Evolutionary conservation across 2,888 invertebrate genomes (phyloP).

Genomic region (Kryphioiulus occultus): DNA sequence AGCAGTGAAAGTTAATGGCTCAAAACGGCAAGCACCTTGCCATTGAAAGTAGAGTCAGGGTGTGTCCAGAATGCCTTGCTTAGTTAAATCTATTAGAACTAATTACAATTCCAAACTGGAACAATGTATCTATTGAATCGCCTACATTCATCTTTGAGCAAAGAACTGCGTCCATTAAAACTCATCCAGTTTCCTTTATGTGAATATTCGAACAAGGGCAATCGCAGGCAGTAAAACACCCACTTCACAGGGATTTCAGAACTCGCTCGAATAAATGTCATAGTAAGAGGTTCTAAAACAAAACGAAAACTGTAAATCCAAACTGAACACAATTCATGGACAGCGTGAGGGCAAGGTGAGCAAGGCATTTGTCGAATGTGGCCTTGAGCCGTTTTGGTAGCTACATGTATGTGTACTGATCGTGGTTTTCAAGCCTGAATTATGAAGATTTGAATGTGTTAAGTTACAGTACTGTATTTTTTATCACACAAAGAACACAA

Average conservation of each 20-base stretch:
- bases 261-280: background rate
- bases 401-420: background rate
- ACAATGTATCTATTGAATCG: slow-evolving; percentile 27
- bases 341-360: background rate
- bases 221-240: background rate
- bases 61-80: background rate
- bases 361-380: background rate
- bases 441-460: too few species aligned
- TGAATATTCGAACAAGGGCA: background rate
- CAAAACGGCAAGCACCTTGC: background rate
- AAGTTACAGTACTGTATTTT: too few species aligned
- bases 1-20: too few species aligned
- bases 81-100: background rate
- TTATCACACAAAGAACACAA: too few species aligned
- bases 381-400: background rate
- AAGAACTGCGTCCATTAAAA: background rate
- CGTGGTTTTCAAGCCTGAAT: too few species aligned
- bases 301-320: background rate
- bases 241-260: background rate
- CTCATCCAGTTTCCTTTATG: background rate
- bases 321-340: background rate
- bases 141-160: background rate
- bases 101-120: slow-evolving; percentile 20
- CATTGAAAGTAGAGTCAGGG: background rate
- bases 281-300: background rate